A percentile compares a stretch with the other conserved stretches of the same genome.
Conservation (phyloP, 2,113 vertebrate genomes). For the Hypocryptadius cinnamomeus region DNA sequence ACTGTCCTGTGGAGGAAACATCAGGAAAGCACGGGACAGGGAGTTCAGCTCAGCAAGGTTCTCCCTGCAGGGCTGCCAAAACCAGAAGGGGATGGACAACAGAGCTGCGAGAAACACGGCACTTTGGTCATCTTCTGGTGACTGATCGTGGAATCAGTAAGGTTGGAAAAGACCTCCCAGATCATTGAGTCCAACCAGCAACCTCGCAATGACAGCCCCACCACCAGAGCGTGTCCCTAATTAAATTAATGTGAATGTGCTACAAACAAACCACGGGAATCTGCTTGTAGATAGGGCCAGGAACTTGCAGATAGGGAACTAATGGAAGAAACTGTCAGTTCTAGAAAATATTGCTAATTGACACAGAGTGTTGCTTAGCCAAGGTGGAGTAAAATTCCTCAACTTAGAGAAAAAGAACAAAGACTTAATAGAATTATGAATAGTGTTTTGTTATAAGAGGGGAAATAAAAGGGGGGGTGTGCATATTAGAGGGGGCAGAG, state of each 20-base stretch:
- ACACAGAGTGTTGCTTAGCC: neutral
- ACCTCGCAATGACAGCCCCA: neutral
- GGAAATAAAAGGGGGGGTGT: accelerated
- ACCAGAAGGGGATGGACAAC: neutral
- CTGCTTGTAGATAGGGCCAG: neutral
- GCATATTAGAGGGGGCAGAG: neutral
- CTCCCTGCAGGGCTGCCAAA: neutral
- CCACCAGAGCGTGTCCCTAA: neutral
- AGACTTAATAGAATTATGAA: neutral
- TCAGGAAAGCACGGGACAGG: neutral
- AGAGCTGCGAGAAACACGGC: accelerated
- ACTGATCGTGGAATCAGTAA: too few species aligned
- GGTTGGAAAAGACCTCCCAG: neutral
- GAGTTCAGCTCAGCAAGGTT: neutral
- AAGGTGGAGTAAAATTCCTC: neutral
- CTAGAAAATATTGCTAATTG: neutral
- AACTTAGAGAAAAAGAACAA: neutral
- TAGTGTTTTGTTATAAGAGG: neutral
- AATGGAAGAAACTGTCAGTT: neutral
- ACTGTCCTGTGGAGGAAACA: neutral
- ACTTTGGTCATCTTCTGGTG: neutral
- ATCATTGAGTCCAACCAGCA: neutral
- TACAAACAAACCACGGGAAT: neutral
- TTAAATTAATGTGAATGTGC: neutral
- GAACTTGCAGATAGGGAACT: neutral